Base-by-base conservation (phyloP, 2,888 invertebrate species). In the Parasteatoda lunata region DNA sequence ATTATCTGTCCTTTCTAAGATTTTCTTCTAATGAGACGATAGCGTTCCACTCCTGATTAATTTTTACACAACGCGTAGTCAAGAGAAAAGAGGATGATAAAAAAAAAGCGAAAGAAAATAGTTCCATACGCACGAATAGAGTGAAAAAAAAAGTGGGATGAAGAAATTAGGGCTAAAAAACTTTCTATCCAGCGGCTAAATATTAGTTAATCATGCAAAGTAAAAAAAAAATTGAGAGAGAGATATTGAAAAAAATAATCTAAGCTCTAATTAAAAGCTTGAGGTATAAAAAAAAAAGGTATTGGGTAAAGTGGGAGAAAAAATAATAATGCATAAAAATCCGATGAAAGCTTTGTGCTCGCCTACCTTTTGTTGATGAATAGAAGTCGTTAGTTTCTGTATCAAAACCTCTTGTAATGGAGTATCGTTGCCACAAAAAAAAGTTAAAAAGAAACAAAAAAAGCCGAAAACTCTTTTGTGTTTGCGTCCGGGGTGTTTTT, bases 261-360 rank as follows among this genome's bases (percentile, higher is more conserved):
- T 82, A 82, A 82, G 82, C 86, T 78, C 86, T 87, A 87, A 87
- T 87, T 87, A 87, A 87, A 87, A 81, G 73, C 80, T 82, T 11
- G 75, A 82, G 86, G 77, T 77, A 82, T 54, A 82, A 81, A 86
- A 78, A 78, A n/a, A 45, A 84, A 66, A 30, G 72, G 72, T 85
- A 85, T 80, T 76, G 79, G 71, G 15, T 54, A 65, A 59, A 59
- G 48, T 13, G 48, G n/a, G 47, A 70, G 72, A 65, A 77, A 77
- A 77, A 84, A 84, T 75, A 81, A 81, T 72, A 87, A 66, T 76
- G 85, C 78, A 79, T 70, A 85, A 85, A 85, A 85, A 85, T 85
- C 77, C 85, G 85, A 85, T 85, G 80, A 77, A 68, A 78, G 71
- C 77, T 76, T 80, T 85, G 85, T 85, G 71, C 64, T 69, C 80